Conservation (phyloP, 2,888 invertebrate species). For the Lasius platythorax region DNA sequence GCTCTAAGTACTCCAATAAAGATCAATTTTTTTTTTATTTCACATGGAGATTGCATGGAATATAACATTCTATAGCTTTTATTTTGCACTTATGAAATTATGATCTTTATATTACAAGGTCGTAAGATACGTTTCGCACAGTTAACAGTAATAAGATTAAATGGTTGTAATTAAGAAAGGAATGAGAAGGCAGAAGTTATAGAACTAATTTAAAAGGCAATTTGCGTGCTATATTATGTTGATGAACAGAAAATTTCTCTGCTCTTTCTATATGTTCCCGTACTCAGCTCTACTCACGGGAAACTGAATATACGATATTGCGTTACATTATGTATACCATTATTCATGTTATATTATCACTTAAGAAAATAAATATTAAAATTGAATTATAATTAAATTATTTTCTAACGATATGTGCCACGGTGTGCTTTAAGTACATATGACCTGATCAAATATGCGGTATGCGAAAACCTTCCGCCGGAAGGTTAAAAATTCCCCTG, state of each 20-base stretch:
- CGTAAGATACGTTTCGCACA: background rate
- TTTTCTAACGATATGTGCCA: background rate
- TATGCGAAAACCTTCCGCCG: slow-evolving; percentile 8
- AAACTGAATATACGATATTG: background rate
- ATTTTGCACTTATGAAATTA: background rate
- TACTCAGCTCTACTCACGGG: background rate
- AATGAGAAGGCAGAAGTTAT: background rate
- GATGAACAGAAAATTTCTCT: slow-evolving; percentile 4
- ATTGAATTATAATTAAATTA: background rate
- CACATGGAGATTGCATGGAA: background rate
- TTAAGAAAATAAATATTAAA: background rate
- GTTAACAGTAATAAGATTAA: background rate
- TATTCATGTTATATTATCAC: background rate
- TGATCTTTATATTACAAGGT: background rate
- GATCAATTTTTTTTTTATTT: background rate
- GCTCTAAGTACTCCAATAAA: background rate
- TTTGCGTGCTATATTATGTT: background rate
- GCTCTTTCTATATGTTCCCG: background rate
- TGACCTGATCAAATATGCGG: background rate
- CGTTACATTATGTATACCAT: background rate
- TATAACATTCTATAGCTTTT: background rate
- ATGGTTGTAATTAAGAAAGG: background rate
- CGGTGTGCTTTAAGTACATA: background rate
- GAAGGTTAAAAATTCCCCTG: slow-evolving; percentile 17
- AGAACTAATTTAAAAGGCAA: slow-evolving; percentile 13